Percentiles rank a stretch among this genome's conserved stretches.
phyloP scores from a whole-genome alignment of 2,113 vertebrate species.

The Hippocampus comes region DNA sequence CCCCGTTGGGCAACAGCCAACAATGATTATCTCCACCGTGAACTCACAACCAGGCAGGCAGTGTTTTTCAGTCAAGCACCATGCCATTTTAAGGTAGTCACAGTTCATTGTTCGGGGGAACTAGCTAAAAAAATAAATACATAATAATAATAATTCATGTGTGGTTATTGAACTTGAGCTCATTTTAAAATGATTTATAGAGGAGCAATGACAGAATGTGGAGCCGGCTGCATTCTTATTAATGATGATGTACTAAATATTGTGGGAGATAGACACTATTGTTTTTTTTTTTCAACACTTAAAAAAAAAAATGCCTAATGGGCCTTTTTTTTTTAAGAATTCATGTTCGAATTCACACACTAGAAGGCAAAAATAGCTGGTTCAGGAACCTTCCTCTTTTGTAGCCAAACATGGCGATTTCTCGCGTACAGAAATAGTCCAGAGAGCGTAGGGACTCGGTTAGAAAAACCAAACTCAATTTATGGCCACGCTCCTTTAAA shows the following conservation, averaged over 20 bases:
- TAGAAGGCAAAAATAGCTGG: slow-evolving; percentile 17
- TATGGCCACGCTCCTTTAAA: slow-evolving; percentile 52
- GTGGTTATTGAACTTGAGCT: slow-evolving; percentile 21
- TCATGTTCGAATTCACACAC: slow-evolving; percentile 34
- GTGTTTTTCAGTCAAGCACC: slow-evolving; percentile 33
- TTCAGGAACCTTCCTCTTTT: slow-evolving; percentile 33
- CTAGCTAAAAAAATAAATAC: slow-evolving; percentile 7
- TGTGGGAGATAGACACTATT: background rate
- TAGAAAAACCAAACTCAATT: slow-evolving; percentile 54
- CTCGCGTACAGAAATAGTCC: slow-evolving; percentile 20
- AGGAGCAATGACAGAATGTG: slow-evolving; percentile 3
- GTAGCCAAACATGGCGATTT: slow-evolving; percentile 39
- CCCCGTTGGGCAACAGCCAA: slow-evolving; percentile 30
- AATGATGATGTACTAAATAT: no score
- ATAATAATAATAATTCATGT: slow-evolving; percentile 9
- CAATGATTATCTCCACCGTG: slow-evolving; percentile 32
- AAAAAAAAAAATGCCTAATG: slow-evolving; percentile 24
- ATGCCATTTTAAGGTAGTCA: slow-evolving; percentile 34
- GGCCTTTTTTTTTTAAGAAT: slow-evolving; percentile 25
- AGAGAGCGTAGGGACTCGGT: slow-evolving; percentile 31
- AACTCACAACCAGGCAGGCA: slow-evolving; percentile 20
- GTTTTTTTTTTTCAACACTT: slow-evolving; percentile 48
- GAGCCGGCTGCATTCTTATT: no score
- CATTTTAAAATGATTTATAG: slow-evolving; percentile 67
- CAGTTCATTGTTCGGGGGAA: slow-evolving; percentile 29